Evolutionary conservation across 2,888 invertebrate species (phyloP).

Genomic region (Phengaris alcon): DNA sequence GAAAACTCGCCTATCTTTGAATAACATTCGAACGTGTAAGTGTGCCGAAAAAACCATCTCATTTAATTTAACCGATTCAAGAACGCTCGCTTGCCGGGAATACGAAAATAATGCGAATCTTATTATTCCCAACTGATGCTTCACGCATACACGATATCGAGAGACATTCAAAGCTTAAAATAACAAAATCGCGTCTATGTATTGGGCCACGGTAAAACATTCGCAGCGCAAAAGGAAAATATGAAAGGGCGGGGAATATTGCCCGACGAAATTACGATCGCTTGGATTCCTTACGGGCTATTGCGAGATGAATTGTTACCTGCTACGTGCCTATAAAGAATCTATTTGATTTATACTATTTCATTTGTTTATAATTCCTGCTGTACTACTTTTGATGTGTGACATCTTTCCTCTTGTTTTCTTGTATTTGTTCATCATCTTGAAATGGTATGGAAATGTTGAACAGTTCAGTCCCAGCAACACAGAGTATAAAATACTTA

Average conservation of each 20-base stretch:
- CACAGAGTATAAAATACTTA: too few relatives aligned
- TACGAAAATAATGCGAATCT: constrained; percentile 21
- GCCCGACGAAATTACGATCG: constrained; percentile 76
- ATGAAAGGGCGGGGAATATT: constrained; percentile 76
- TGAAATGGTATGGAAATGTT: too few relatives aligned
- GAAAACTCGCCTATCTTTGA: background rate
- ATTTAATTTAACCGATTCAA: constrained; percentile 29
- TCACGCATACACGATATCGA: constrained; percentile 67
- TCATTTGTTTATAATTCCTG: background rate
- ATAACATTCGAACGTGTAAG: constrained; percentile 10
- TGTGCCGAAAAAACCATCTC: constrained; percentile 38
- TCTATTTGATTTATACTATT: constrained; percentile 66
- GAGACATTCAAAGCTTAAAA: constrained; percentile 65
- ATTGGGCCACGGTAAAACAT: constrained; percentile 70
- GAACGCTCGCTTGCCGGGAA: constrained; percentile 17
- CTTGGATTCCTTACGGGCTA: constrained; percentile 73
- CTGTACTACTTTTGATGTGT: too few relatives aligned
- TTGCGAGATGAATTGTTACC: constrained; percentile 76
- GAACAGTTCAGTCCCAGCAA: too few relatives aligned
- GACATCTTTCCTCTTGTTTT: too few relatives aligned
- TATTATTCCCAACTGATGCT: constrained; percentile 39
- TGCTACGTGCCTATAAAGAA: constrained; percentile 72
- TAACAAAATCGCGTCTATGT: constrained; percentile 75
- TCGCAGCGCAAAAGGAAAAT: constrained; percentile 72
- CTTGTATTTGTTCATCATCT: too few relatives aligned